phyloP scores from a whole-genome alignment of 2,113 vertebrate species.

The Puffinus mauretanicus region DNA sequence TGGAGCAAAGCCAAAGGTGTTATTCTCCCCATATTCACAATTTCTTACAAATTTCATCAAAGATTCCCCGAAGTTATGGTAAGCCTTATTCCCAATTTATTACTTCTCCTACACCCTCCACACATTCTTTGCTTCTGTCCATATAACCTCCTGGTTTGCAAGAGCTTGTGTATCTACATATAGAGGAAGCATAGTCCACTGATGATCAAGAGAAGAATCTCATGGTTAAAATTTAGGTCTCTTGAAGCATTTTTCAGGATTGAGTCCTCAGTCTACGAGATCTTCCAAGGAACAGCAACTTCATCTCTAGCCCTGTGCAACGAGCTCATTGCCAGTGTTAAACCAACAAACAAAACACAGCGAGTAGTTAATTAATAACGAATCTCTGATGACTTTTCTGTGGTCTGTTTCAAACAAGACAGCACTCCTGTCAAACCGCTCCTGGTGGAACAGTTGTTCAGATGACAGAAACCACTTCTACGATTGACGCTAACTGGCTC shows the following conservation, averaged over 20 bases:
- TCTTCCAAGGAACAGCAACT: neutral
- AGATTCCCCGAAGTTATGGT: neutral
- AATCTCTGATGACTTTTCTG: neutral
- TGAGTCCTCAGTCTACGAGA: neutral
- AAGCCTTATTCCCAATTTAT: neutral
- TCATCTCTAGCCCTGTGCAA: too few species aligned
- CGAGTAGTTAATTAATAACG: neutral
- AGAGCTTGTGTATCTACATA: too few species aligned
- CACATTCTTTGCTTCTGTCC: neutral
- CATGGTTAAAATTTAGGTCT: neutral
- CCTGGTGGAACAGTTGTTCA: neutral
- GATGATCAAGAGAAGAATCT: neutral
- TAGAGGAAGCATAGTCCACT: neutral
- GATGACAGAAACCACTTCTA: neutral
- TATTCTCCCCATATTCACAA: neutral
- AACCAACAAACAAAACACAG: neutral
- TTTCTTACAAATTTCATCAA: neutral
- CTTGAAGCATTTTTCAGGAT: neutral
- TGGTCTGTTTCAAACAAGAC: neutral
- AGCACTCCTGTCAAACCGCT: neutral
- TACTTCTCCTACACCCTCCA: neutral
- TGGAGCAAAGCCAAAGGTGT: neutral
- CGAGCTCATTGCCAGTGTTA: neutral
- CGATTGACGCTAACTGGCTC: neutral
- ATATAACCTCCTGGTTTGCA: neutral